A percentile compares a stretch with the other conserved stretches of the same genome.
Evolutionary conservation across 2,113 vertebrate species (phyloP).

Genomic region (Atrichornis clamosus): DNA sequence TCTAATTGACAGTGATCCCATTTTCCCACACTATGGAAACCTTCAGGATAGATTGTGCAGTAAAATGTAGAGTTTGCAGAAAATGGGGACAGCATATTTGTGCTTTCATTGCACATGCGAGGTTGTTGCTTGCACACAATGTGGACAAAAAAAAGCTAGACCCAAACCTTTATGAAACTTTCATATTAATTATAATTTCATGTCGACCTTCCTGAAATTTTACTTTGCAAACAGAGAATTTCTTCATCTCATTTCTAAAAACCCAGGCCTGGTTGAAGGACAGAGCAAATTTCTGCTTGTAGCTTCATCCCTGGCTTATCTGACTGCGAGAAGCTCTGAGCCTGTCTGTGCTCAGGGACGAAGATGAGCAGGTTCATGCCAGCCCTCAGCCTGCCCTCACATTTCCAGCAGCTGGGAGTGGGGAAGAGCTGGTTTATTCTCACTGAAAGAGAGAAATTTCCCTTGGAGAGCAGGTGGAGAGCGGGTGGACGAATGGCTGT

Average conservation of each 20-base stretch:
- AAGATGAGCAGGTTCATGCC: not conserved
- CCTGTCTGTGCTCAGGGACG: not conserved
- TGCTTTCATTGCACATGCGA: not conserved
- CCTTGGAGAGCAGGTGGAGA: not conserved
- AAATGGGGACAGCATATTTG: not conserved
- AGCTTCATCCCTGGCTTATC: not conserved
- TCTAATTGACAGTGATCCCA: not conserved
- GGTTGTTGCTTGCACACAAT: not conserved
- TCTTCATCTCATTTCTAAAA: not conserved
- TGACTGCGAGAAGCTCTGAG: not conserved
- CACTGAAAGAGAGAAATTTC: not conserved
- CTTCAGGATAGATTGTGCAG: not conserved
- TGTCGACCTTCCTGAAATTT: not conserved
- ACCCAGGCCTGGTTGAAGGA: not conserved
- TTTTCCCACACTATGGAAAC: not conserved
- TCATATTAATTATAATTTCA: not conserved
- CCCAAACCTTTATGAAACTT: not conserved
- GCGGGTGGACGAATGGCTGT: not conserved
- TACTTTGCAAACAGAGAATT: not conserved
- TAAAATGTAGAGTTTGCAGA: not conserved
- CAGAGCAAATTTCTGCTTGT: not conserved
- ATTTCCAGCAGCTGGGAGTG: not conserved
- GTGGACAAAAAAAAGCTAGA: not conserved
- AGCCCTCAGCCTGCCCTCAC: not conserved
- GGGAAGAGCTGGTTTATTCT: not conserved